Evolutionary conservation across 23 tunicate genomes (phyloP).

Genomic region (Aplidium turbinatum): DNA sequence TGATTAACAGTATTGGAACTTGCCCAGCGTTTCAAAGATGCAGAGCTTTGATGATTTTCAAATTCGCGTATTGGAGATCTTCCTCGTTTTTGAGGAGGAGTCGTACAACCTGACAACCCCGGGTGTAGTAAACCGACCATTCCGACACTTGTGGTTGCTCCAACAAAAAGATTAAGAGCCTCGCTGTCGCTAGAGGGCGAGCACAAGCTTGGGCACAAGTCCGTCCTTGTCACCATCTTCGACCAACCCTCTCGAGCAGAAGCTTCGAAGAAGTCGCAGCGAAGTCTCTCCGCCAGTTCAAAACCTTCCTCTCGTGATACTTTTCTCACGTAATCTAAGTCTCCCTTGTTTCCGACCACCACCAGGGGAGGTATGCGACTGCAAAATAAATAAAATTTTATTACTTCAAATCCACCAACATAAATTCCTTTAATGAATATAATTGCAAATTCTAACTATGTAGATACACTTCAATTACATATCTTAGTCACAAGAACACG

Average conservation of each 20-base stretch:
- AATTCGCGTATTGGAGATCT: not conserved
- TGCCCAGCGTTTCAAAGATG: slow-evolving; percentile 16
- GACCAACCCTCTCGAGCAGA: slow-evolving; percentile 98
- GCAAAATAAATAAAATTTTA: slow-evolving; percentile 19
- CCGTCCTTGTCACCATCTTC: slow-evolving; percentile 17
- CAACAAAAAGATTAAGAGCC: slow-evolving; percentile 10
- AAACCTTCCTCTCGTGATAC: slow-evolving; percentile 64
- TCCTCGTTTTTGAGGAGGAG: slow-evolving; percentile 16
- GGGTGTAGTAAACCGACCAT: slow-evolving; percentile 31
- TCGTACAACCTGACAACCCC: slow-evolving; percentile 17
- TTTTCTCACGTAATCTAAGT: slow-evolving; percentile 57
- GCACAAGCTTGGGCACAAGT: not conserved
- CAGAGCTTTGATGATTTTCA: not conserved
- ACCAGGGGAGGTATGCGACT: slow-evolving; percentile 74
- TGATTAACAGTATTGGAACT: slow-evolving; percentile 1
- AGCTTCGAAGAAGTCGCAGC: slow-evolving; percentile 71
- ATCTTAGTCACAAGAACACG: no score
- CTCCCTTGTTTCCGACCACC: slow-evolving; percentile 92
- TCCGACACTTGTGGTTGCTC: slow-evolving; percentile 28
- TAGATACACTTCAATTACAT: no score
- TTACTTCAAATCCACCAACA: no score
- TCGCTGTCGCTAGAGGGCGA: slow-evolving; percentile 7
- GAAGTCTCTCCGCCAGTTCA: slow-evolving; percentile 63
- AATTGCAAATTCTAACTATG: no score
- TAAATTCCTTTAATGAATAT: no score